Evolutionary conservation across 2,888 invertebrate species (phyloP), one percentile per base, ranked within the genome.

Genomic region (Microctonus aethiopoides): DNA sequence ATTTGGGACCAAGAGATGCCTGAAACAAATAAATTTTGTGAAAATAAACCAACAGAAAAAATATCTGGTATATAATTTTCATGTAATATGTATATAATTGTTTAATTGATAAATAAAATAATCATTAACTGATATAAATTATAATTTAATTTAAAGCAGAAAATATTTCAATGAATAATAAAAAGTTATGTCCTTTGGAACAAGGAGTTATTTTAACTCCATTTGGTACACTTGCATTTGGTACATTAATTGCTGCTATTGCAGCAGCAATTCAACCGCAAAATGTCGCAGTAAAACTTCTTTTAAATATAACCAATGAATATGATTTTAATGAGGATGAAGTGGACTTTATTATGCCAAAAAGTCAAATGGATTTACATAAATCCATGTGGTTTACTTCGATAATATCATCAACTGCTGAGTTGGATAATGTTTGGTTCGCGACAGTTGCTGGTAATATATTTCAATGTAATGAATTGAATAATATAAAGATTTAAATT

Each of bases 111-210:
- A 29, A 29, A 29, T n/a, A n/a, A n/a, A n/a, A n/a, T n/a, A n/a
- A n/a, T n/a, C n/a, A n/a, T n/a, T n/a, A n/a, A 32, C 6, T 10
- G 36, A 46, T 4, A 16, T 4, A 16, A 7, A 16, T n/a, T 10
- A 56, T 24, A 9, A 1, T 16, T 13, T 24, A 5, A 11, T 26
- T 16, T n/a, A n/a, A 20, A 36, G 13, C 16, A 7, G 46, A 68
- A 70, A 34, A 63, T 69, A 62, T 72, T 7, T 46, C 7, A n/a
- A 46, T 75, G 26, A 75, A 71, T 76, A 80, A 86, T 26, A 78
- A 81, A 65, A 89, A 89, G 77, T 83, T 88, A 76, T 92, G 92
- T 80, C 92, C 92, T 0, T 87, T 91, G 71, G 92, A 92, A 87
- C 88, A 89, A 39, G 93, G 93, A 0, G 90, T 92, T 0, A 86